These are phyloP conservation scores for Montipora capricornis DNA, from an alignment of 64 coral and sea anemone genomes.

Conservation along the genomic window DNA sequence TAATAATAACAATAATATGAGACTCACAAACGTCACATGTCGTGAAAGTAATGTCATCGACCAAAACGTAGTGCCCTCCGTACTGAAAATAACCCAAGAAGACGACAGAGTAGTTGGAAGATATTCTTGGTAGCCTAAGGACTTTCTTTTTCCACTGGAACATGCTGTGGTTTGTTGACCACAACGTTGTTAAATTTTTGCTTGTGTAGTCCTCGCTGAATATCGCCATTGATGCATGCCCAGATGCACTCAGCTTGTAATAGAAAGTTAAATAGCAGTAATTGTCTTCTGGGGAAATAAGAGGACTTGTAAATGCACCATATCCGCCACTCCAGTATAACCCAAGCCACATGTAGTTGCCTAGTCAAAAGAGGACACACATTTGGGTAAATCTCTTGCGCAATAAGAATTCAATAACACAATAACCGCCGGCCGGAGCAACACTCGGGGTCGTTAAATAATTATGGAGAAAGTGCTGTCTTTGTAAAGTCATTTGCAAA, in stretches of 20 bases:
- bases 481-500: no score
- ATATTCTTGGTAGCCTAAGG: not conserved
- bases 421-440: no score
- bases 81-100: not conserved
- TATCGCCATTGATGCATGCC: not conserved
- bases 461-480: no score
- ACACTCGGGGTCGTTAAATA: no score
- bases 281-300: not conserved
- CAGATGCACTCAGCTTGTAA: not conserved
- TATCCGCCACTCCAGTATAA: not conserved
- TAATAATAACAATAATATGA: not conserved
- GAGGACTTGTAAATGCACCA: constrained; percentile 15
- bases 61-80: not conserved
- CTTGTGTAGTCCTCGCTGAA: not conserved
- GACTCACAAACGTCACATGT: constrained; percentile 8
- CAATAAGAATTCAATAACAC: not conserved
- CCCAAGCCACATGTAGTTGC: not conserved
- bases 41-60: constrained; percentile 2
- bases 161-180: not conserved
- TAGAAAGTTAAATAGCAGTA: constrained; percentile 35
- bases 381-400: not conserved
- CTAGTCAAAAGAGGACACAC: not conserved
- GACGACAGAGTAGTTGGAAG: constrained; percentile 10
- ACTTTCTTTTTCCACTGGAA: constrained; percentile 10
- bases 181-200: not conserved